Conservation (phyloP, 2,113 vertebrate species). For the Anas platyrhynchos region DNA sequence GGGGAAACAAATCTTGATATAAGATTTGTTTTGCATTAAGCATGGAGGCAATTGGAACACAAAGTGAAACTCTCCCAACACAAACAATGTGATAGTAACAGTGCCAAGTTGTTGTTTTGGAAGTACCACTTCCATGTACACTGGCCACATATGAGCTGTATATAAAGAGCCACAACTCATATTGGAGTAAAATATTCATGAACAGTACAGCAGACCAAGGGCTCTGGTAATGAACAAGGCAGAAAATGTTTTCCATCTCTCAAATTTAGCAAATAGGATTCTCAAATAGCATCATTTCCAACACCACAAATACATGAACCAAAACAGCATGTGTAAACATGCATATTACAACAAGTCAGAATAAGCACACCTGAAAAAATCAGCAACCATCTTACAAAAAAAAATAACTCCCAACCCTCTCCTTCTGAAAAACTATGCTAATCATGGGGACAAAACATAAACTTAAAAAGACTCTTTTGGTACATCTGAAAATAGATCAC, state of each 20-base stretch:
- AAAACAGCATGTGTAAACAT: neutral
- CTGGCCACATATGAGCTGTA: neutral
- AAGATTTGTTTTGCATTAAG: slow-evolving; percentile 55
- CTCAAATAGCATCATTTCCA: neutral
- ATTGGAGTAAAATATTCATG: slow-evolving; percentile 19
- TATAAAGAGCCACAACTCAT: slow-evolving; percentile 34
- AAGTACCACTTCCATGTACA: slow-evolving; percentile 14
- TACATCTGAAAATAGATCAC: neutral
- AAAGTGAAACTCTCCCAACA: slow-evolving; percentile 38
- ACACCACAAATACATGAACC: neutral
- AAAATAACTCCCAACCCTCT: neutral
- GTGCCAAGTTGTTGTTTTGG: slow-evolving; percentile 18
- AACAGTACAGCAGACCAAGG: neutral
- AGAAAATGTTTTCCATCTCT: neutral
- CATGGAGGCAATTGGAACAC: neutral
- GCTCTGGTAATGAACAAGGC: slow-evolving; percentile 10
- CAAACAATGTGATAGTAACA: neutral
- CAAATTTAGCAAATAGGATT: neutral
- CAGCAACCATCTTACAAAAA: neutral
- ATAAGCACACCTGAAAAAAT: neutral
- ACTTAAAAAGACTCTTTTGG: neutral
- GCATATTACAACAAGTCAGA: neutral
- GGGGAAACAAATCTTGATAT: slow-evolving; percentile 53
- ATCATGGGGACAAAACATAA: neutral
- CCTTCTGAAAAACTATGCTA: neutral